Evolutionary conservation across 2,888 invertebrate genomes (phyloP), one percentile per base, ranked within the genome.

Genomic region (Caenorhabditis wallacei): DNA sequence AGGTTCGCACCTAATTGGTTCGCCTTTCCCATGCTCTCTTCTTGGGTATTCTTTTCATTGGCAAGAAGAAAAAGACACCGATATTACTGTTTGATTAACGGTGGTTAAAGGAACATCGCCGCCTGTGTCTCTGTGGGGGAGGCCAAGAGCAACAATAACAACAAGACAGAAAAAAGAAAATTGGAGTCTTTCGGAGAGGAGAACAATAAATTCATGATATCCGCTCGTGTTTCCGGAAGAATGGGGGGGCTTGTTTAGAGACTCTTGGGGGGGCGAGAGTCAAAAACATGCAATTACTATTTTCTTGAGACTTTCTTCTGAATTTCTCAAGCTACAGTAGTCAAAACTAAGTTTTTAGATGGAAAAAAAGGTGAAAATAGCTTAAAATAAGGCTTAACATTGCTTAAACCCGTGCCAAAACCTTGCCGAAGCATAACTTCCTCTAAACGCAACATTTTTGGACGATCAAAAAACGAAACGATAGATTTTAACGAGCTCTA

Each of bases 171-270:
- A 40, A 46, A 35, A 40, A 46, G 35, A 22, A 64, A 51, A n/a
- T 16, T 37, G 11, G 26, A 59, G 18, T 22, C 53, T n/a, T n/a
- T n/a, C n/a, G n/a, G 40, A 2, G 22, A 20, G 10, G 40, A 43
- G 51, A 61, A 71, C 61, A 71, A 74, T 74, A 64, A 64, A 74
- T 74, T 56, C 72, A 74, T 74, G 74, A 75, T 75, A 75, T 75
- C 75, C 75, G 75, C 59, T 57, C 51, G 37, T 40, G 59, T 75
- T 43, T 74, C 74, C 74, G 74, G 74, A 30, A 30, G 20, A 18
- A 11, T 0, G n/a, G 26, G 18, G 24, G 26, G 20, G 11, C 3
- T 20, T 7, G 13, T 43, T 43, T 11, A 16, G 43, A n/a, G n/a
- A n/a, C n/a, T n/a, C 43, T 43, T 43, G 5, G 8, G 26, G 24